Base-by-base conservation (phyloP, 1,140 invertebrate genomes). In the Drosophila eugracilis region DNA sequence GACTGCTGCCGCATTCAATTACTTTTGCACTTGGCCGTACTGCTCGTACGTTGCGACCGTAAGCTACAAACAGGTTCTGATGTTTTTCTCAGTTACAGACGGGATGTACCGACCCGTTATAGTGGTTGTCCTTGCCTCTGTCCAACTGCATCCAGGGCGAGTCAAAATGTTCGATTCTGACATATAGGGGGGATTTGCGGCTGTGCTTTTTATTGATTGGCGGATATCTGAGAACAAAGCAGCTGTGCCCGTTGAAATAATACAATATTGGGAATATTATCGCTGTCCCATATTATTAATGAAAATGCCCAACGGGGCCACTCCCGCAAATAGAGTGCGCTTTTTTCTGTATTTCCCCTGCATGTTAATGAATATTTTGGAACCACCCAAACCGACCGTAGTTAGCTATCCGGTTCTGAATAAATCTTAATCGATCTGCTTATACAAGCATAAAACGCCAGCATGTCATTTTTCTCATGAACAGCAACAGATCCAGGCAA, bases 211-310 rank as follows among this genome's bases (percentile, higher is more conserved):
- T 74, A 62, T 74, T 49, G 42, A 74, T 53, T 72, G 37, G 22
- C 22, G 32, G 17, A 50, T 34, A 26, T 19, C 34, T 73, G 70
- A 63, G 70, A 74, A 74, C 48, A 36, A 63, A 74, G 70, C 70
- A 74, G 69, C 42, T 74, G 70, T 37, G 42, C 34, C 15, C n/a
- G 12, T 48, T 28, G 9, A 17, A 32, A 70, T 70, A 32, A 36
- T 26, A 37, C 17, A 34, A 32, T 32, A 41, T 21, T 21, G 50
- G 26, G 15, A 37, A 53, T 60, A 60, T 42, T 57, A 41, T 70
- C 39, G 39, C 32, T 26, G 22, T 17, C 19, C 53, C 32, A 50
- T 37, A 44, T 58, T 36, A 19, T 30, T 22, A 12, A 71, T 44
- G 58, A 72, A 50, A 60, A 39, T 17, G 44, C 53, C 52, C 37